These are phyloP conservation scores for Trididemnum nubilum DNA, from an alignment of 23 tunicate species.

Conservation along the genomic window DNA sequence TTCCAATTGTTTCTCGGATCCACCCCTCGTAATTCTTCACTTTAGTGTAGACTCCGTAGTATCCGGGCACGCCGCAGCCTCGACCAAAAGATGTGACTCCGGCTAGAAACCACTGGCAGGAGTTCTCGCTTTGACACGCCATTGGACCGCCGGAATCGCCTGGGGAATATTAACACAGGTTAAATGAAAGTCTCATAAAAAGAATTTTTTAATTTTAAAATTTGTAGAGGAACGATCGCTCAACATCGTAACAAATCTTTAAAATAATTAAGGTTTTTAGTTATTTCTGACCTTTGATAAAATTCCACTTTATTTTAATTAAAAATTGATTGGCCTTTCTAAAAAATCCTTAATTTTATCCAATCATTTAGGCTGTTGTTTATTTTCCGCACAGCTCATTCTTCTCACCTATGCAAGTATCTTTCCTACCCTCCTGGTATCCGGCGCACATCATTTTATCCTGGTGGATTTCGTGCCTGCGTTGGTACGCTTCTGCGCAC, in stretches of 20 bases:
- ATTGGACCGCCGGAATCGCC: conserved; percentile 94
- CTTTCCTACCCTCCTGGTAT: conserved; percentile 54
- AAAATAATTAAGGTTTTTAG: too few species aligned
- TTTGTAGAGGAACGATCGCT: too few species aligned
- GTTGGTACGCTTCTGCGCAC: conserved; percentile 47
- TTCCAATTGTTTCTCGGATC: conserved; percentile 38
- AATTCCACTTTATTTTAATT: too few species aligned
- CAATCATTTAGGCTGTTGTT: neutral
- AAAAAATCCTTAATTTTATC: too few species aligned
- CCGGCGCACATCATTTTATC: conserved; percentile 78
- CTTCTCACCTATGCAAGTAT: conserved; percentile 56
- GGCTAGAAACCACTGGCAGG: conserved; percentile 62
- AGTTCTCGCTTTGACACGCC: conserved; percentile 61
- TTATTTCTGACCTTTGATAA: too few species aligned
- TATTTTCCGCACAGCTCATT: neutral
- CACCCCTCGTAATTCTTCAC: conserved; percentile 61
- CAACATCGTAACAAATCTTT: too few species aligned
- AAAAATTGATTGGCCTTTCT: too few species aligned
- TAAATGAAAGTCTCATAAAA: neutral
- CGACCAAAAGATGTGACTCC: conserved; percentile 65
- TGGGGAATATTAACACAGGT: too few species aligned
- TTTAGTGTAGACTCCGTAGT: conserved; percentile 69
- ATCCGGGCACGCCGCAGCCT: conserved; percentile 63
- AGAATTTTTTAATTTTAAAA: neutral
- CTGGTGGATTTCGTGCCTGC: conserved; percentile 5